A percentile compares a stretch with the other conserved stretches of the same genome.
Evolutionary conservation across 2,113 vertebrate genomes (phyloP).

Genomic region (Otolemur garnettii): DNA sequence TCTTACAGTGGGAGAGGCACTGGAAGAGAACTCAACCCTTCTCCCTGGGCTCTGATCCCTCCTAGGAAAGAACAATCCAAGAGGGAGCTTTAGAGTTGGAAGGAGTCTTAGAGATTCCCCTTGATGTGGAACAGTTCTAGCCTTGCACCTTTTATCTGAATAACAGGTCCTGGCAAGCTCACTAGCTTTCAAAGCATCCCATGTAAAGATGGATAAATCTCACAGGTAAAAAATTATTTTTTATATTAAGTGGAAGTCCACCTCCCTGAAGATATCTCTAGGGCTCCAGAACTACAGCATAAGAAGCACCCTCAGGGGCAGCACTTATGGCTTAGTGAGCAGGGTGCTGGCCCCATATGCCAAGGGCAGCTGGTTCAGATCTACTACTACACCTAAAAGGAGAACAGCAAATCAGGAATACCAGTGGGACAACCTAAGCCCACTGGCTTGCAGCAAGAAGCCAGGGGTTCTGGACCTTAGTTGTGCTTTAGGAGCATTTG

Average conservation of each 20-base stretch:
- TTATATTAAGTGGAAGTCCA: not conserved
- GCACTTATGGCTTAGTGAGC: too few species aligned
- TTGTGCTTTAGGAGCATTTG: not conserved
- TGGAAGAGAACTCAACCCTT: not conserved
- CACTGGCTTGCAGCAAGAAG: not conserved
- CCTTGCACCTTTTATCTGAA: not conserved
- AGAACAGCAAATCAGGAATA: not conserved
- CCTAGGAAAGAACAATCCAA: not conserved
- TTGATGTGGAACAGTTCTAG: not conserved
- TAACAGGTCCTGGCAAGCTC: not conserved
- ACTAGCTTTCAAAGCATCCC: not conserved
- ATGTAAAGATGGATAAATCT: not conserved
- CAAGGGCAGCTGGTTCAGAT: too few species aligned
- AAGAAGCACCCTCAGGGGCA: not conserved
- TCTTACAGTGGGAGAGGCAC: not conserved
- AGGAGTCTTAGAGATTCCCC: not conserved
- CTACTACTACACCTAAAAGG: not conserved
- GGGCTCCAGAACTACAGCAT: not conserved
- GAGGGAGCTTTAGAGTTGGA: not conserved
- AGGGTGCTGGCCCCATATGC: too few species aligned
- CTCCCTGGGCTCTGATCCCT: not conserved
- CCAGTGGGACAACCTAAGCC: not conserved
- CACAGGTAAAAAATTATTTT: not conserved
- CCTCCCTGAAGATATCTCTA: not conserved
- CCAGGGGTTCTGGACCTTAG: too few species aligned